Conservation (phyloP, 2,888 invertebrate species). For the Yponomeuta cagnagella region DNA sequence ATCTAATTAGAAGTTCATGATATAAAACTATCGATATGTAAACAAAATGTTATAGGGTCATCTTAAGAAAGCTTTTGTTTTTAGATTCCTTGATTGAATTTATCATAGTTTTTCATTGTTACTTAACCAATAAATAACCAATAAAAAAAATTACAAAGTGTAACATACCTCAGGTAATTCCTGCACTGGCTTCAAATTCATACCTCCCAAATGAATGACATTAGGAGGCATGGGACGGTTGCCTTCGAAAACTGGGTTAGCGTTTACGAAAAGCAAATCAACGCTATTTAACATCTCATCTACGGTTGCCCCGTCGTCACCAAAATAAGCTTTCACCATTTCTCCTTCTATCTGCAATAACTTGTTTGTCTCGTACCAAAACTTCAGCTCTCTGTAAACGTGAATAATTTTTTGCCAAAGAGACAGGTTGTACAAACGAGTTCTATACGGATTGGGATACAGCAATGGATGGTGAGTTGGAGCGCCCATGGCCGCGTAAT, state of each 20-base stretch:
- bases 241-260: conserved; percentile 29
- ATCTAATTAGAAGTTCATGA: too few species aligned
- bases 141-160: too few species aligned
- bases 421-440: conserved; percentile 23
- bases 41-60: too few species aligned
- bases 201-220: conserved; percentile 30
- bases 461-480: conserved; percentile 27
- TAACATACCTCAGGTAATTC: conserved; percentile 31
- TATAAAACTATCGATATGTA: too few species aligned
- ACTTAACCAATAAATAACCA: too few species aligned
- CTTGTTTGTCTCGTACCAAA: not conserved
- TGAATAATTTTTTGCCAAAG: conserved; percentile 26
- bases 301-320: conserved; percentile 27
- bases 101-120: too few species aligned
- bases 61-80: too few species aligned
- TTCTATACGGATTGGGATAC: conserved; percentile 26
- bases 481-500: conserved; percentile 28
- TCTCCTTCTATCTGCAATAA: conserved; percentile 24
- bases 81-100: too few species aligned
- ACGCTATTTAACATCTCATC: conserved; percentile 30
- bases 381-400: conserved; percentile 14
- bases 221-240: conserved; percentile 38
- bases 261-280: conserved; percentile 33
- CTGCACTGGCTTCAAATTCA: conserved; percentile 30
- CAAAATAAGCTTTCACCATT: conserved; percentile 28